These are phyloP conservation scores for Myoxocephalus aenaeus DNA, from an alignment of 2,797 vertebrate genomes.

Conservation along the genomic window DNA sequence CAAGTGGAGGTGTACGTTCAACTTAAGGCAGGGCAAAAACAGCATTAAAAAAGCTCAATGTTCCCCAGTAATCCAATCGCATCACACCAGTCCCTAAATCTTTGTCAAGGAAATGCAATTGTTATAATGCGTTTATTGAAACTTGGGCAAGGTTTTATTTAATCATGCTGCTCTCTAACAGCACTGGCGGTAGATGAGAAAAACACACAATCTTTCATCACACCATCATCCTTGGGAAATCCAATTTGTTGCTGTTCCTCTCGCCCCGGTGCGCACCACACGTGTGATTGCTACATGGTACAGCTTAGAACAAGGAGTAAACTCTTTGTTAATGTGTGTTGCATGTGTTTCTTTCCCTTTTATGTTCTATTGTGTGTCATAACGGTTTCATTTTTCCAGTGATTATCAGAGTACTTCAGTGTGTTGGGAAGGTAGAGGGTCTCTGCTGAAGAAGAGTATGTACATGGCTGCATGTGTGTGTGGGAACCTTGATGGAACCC, in stretches of 20 bases:
- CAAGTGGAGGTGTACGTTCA: slow-evolving; percentile 74
- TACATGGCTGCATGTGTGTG: not conserved
- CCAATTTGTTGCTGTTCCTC: slow-evolving; percentile 82
- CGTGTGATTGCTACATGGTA: slow-evolving; percentile 68
- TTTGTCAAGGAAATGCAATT: slow-evolving; percentile 89
- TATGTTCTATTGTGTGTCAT: slow-evolving; percentile 53
- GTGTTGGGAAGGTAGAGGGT: slow-evolving; percentile 30
- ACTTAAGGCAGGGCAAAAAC: slow-evolving; percentile 79
- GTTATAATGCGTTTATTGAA: slow-evolving; percentile 89
- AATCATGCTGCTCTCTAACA: slow-evolving; percentile 84
- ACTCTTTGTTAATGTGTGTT: slow-evolving; percentile 54
- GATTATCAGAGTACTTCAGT: slow-evolving; percentile 55
- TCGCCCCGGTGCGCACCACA: slow-evolving; percentile 60
- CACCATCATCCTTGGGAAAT: slow-evolving; percentile 85
- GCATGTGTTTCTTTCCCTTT: slow-evolving; percentile 40
- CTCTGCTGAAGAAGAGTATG: slow-evolving; percentile 4
- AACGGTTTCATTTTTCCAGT: slow-evolving; percentile 59
- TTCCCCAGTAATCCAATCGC: slow-evolving; percentile 88
- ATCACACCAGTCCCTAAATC: slow-evolving; percentile 90
- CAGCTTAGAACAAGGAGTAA: slow-evolving; percentile 63
- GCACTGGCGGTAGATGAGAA: slow-evolving; percentile 86
- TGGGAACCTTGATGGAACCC: slow-evolving; percentile 1
- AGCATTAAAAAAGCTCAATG: slow-evolving; percentile 85
- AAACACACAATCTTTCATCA: slow-evolving; percentile 89
- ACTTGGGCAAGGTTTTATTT: slow-evolving; percentile 89